These are phyloP conservation scores for Antrozous pallidus DNA, from an alignment of 2,797 vertebrate genomes.

Conservation along the genomic window DNA sequence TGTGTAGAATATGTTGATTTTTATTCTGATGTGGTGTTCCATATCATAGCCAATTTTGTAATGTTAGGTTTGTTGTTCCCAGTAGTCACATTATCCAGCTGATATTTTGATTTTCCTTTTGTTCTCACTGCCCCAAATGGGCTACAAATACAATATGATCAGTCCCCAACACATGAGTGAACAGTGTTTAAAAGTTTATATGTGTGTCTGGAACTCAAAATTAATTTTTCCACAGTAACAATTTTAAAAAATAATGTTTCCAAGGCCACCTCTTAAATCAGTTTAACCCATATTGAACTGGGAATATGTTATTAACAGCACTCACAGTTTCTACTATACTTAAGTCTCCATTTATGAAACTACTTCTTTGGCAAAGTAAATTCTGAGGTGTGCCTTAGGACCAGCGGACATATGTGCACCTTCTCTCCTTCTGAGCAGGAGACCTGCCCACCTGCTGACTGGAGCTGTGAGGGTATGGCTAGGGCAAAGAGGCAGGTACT, in stretches of 20 bases:
- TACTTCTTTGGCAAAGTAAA: constrained; percentile 15
- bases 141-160: constrained; percentile 24
- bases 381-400: neutral
- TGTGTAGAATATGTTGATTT: constrained; percentile 30
- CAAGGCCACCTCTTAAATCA: neutral
- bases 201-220: constrained; percentile 12
- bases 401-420: neutral
- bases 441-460: neutral
- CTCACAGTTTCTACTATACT: neutral
- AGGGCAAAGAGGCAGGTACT: neutral
- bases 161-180: neutral
- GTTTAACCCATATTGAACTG: neutral
- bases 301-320: neutral
- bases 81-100: constrained; percentile 27
- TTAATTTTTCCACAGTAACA: neutral
- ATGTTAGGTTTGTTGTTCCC: constrained; percentile 51
- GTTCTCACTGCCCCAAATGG: neutral
- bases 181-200: neutral
- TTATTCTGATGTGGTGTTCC: constrained; percentile 21
- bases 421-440: neutral
- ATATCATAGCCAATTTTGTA: constrained; percentile 14
- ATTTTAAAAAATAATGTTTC: neutral
- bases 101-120: constrained; percentile 62
- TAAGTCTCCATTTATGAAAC: neutral
- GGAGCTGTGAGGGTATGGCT: neutral